Evolutionary conservation across 2,888 invertebrate species (phyloP), one percentile per base, ranked within the genome.

Genomic region (Anodontia alba): DNA sequence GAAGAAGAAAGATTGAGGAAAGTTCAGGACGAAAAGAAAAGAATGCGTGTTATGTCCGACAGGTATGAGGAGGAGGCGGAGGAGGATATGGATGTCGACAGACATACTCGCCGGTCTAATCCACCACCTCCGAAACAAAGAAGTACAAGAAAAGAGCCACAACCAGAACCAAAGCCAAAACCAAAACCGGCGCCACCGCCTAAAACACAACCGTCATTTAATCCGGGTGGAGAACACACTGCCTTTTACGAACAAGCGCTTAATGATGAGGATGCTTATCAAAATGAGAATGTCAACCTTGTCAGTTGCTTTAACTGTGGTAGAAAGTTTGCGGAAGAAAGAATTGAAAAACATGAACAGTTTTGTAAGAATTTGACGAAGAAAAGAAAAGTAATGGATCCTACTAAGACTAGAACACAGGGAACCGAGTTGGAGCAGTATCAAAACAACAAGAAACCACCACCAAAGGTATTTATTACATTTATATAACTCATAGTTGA

Each of bases 251-350:
- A 69, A 15, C 73, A 89, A 26, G 90, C 88, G 7, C 75, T 78
- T 12, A 79, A 86, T 10, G 84, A 83, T 10, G 83, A 79, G 2
- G 90, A 85, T 23, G 91, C 90, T 5, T 84, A 78, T 51, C 54
- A 72, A 17, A 86, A 77, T 31, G 76, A 57, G 17, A 76, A 79
- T 46, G 68, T 77, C n/a, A 76, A 86, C 0, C 93, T 96, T 76
- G 95, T 93, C 0, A 92, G 95, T 20, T 98, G 98, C 94, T 95
- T 95, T 38, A 96, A 96, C 83, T 99, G 98, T 94, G 96, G 96
- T 0, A 96, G 98, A 0, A 96, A 96, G 90, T 98, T 99, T 94
- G 97, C 97, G 10, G 94, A 96, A 26, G 98, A 99, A 92, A 96
- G 99, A 0, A 95, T 94, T 23, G 79, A 83, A 23, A 92, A 92